Percentiles rank a stretch among this genome's conserved stretches.
phyloP scores from a whole-genome alignment of 2,797 vertebrate species.

The Lepus townsendii region DNA sequence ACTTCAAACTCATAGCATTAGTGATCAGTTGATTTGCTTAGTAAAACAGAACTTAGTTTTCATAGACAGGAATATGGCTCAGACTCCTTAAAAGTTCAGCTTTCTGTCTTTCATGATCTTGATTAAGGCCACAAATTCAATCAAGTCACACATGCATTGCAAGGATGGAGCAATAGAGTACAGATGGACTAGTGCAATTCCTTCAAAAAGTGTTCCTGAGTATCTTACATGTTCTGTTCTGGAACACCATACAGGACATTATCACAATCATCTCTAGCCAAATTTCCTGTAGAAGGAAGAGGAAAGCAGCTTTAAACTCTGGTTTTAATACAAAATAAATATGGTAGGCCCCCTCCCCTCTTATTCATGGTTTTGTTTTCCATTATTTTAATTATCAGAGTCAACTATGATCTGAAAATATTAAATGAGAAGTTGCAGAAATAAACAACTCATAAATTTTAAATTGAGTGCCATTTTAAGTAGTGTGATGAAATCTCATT shows the following conservation, averaged over 20 bases:
- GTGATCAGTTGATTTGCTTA: neutral
- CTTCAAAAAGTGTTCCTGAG: neutral
- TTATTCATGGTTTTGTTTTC: no score
- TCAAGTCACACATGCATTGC: neutral
- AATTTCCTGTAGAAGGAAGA: neutral
- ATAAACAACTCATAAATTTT: no score
- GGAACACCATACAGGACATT: neutral
- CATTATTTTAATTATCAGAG: no score
- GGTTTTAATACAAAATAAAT: slow-evolving; percentile 46
- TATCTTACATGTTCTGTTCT: neutral
- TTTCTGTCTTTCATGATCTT: neutral
- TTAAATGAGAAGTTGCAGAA: no score
- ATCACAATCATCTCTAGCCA: neutral
- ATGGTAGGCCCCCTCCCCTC: neutral
- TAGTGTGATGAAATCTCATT: no score
- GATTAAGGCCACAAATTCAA: neutral
- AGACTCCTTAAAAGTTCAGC: slow-evolving; percentile 18
- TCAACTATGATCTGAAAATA: no score
- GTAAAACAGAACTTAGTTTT: neutral
- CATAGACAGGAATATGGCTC: neutral
- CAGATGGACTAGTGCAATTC: neutral
- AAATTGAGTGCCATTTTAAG: no score
- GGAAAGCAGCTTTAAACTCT: slow-evolving; percentile 9
- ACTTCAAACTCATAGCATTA: neutral
- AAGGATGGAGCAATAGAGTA: neutral